phyloP scores from a whole-genome alignment of 2,113 vertebrate genomes.

The Oreochromis niloticus region DNA sequence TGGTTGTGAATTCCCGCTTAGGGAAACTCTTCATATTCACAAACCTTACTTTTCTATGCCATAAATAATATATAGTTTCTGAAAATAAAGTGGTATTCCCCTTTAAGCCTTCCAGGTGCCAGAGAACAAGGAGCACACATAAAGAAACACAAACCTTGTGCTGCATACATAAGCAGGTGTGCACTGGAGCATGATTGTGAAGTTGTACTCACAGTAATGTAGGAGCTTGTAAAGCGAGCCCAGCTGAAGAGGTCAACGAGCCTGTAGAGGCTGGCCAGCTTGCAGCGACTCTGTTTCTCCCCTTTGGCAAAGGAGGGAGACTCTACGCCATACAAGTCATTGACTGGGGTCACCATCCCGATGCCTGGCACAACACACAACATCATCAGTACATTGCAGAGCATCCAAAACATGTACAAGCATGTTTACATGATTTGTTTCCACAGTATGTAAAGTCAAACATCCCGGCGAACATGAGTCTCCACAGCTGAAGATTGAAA shows the following conservation, averaged over 20 bases:
- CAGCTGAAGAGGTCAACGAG: constrained; percentile 89
- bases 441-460: neutral
- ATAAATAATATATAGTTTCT: constrained; percentile 25
- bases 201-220: constrained; percentile 84
- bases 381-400: neutral
- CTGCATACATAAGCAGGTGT: constrained; percentile 30
- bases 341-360: constrained; percentile 87
- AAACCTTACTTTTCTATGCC: neutral
- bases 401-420: neutral
- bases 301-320: constrained; percentile 83
- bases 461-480: neutral
- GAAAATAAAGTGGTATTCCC: constrained; percentile 11
- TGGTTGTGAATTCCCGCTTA: neutral
- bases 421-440: neutral
- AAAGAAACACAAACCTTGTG: constrained; percentile 3
- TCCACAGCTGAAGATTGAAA: constrained; percentile 10
- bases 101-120: neutral
- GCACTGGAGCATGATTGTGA: constrained; percentile 4
- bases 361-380: constrained; percentile 69
- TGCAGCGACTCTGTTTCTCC: constrained; percentile 88
- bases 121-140: neutral
- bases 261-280: constrained; percentile 88
- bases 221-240: constrained; percentile 86
- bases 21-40: neutral
- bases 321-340: constrained; percentile 83